phyloP scores from a whole-genome alignment of 2,797 vertebrate species.

The Falco novaeseelandiae region DNA sequence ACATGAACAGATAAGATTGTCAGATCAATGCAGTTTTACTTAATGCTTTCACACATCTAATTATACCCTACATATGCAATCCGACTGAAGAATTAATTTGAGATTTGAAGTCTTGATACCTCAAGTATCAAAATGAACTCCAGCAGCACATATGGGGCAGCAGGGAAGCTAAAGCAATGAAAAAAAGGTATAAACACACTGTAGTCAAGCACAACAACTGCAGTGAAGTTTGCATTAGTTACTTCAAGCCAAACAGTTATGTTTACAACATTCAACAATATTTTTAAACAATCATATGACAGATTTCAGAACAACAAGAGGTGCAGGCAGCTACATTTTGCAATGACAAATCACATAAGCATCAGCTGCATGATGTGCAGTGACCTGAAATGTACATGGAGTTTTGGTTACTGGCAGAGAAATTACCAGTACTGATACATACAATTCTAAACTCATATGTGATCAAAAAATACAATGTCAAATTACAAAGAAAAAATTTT shows the following conservation, averaged over 20 bases:
- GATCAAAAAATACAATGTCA: neutral
- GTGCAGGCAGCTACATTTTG: slow-evolving; percentile 33
- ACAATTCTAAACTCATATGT: neutral
- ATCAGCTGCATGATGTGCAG: slow-evolving; percentile 48
- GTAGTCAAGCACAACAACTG: neutral
- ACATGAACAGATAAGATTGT: neutral
- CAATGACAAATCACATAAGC: slow-evolving; percentile 41
- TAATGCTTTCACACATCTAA: slow-evolving; percentile 31
- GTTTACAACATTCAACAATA: neutral
- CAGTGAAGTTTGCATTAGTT: neutral
- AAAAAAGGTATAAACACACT: neutral
- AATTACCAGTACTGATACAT: neutral
- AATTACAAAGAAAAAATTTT: neutral
- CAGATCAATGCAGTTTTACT: slow-evolving; percentile 23
- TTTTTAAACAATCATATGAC: neutral
- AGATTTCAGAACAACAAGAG: slow-evolving; percentile 25
- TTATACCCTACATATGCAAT: slow-evolving; percentile 28
- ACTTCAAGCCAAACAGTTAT: slow-evolving; percentile 22
- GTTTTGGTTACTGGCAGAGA: neutral
- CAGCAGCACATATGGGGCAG: slow-evolving; percentile 7
- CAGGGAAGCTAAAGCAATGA: slow-evolving; percentile 27
- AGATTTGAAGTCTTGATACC: slow-evolving; percentile 31
- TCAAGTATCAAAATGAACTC: slow-evolving; percentile 65
- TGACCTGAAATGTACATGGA: slow-evolving; percentile 39
- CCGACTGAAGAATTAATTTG: slow-evolving; percentile 45